phyloP scores from a whole-genome alignment of 1,140 invertebrate genomes.

The Brachystomella parvula region DNA sequence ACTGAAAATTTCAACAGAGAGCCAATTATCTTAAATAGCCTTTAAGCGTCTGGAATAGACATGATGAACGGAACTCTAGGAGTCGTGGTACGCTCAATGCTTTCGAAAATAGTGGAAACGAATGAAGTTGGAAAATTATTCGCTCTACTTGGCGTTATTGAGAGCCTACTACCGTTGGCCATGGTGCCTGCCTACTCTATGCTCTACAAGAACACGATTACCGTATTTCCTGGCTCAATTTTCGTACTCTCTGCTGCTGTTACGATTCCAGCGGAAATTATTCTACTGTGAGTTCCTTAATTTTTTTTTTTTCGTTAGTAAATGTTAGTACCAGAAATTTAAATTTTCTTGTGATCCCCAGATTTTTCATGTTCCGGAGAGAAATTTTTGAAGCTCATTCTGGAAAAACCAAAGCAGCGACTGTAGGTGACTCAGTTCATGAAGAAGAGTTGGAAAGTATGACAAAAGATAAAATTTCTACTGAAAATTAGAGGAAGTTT shows the following conservation, averaged over 20 bases:
- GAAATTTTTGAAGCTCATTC: not conserved
- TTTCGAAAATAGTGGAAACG: not conserved
- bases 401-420: too few relatives aligned
- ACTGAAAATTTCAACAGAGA: not conserved
- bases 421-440: too few relatives aligned
- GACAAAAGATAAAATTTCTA: not conserved
- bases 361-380: not conserved
- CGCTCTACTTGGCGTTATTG: not conserved
- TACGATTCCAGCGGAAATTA: conserved; percentile 7
- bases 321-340: not conserved
- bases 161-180: not conserved
- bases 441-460: not conserved
- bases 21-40: too few relatives aligned
- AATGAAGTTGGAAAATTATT: conserved; percentile 11
- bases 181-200: not conserved
- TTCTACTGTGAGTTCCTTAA: not conserved
- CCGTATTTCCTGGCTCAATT: conserved; percentile 7
- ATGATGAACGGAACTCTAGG: conserved; percentile 9
- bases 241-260: conserved; percentile 9
- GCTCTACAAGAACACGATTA: not conserved
- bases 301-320: not conserved
- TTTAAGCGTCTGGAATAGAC: not conserved
- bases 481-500: too few relatives aligned
- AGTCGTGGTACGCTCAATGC: not conserved
- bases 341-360: not conserved